phyloP scores from a whole-genome alignment of 2,113 vertebrate genomes.

The Megaleporinus macrocephalus region DNA sequence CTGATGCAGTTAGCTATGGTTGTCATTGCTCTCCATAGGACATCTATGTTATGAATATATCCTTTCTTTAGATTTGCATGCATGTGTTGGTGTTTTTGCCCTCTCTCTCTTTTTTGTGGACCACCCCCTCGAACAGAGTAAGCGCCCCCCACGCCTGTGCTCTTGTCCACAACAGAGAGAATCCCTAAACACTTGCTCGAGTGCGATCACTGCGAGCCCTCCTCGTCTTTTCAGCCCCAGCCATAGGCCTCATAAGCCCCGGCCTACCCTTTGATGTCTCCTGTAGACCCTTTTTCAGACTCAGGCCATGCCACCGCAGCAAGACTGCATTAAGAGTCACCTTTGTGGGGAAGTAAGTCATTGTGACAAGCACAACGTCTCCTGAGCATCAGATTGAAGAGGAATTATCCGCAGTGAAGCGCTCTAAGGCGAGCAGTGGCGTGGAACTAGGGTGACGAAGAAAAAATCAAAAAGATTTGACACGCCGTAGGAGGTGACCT shows the following conservation, averaged over 20 bases:
- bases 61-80: constrained; percentile 18
- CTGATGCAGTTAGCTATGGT: neutral
- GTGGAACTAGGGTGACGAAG: constrained; percentile 22
- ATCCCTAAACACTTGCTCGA: constrained; percentile 20
- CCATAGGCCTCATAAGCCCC: constrained; percentile 55
- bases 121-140: neutral
- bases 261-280: constrained; percentile 67
- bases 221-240: constrained; percentile 49
- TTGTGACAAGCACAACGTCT: constrained; percentile 58
- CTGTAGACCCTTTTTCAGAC: constrained; percentile 46
- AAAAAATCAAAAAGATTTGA: constrained; percentile 2
- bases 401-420: constrained; percentile 23
- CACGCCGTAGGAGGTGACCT: neutral
- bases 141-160: constrained; percentile 32
- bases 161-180: constrained; percentile 34
- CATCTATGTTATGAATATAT: constrained; percentile 4
- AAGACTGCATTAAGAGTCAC: constrained; percentile 57
- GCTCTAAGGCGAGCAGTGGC: constrained; percentile 26
- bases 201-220: constrained; percentile 22
- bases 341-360: constrained; percentile 61
- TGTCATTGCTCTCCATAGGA: constrained; percentile 7
- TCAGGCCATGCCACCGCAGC: constrained; percentile 41
- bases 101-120: neutral
- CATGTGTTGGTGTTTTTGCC: constrained; percentile 4
- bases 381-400: constrained; percentile 56